Conservation (phyloP, 2,797 vertebrate genomes). For the Halcyon leucocephala region DNA sequence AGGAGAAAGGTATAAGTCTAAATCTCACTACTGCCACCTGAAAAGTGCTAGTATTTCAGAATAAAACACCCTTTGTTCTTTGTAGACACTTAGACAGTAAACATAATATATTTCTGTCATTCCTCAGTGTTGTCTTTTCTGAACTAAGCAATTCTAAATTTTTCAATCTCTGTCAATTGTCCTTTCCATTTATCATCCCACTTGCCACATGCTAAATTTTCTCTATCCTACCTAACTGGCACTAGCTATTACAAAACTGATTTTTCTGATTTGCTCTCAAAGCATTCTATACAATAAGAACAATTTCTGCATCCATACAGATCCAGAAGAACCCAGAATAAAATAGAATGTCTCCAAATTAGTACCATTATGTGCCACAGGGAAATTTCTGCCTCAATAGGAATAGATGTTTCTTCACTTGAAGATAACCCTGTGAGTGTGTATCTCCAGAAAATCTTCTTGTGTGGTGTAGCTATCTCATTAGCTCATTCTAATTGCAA, state of each 20-base stretch:
- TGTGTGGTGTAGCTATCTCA: not conserved
- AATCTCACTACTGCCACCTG: not conserved
- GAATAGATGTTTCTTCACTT: not conserved
- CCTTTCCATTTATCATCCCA: not conserved
- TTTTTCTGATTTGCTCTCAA: not conserved
- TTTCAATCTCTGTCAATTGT: not conserved
- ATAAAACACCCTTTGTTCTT: not conserved
- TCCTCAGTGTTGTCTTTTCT: not conserved
- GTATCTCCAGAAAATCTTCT: not conserved
- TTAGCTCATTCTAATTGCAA: not conserved
- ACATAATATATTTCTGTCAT: not conserved
- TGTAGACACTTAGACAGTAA: not conserved
- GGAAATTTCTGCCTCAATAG: not conserved
- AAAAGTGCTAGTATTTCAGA: not conserved
- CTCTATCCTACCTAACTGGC: not conserved
- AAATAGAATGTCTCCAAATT: not conserved
- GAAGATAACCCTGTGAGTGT: not conserved
- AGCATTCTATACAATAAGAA: not conserved
- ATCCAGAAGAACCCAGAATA: not conserved
- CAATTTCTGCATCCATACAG: not conserved
- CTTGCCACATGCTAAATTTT: not conserved
- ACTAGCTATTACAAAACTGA: not conserved
- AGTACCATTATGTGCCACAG: not conserved
- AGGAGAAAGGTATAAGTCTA: not conserved
- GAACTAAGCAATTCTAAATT: not conserved